Percentiles rank a stretch among this genome's conserved stretches.
Evolutionary conservation across 2,113 vertebrate genomes (phyloP).

Genomic region (Semicossyphus pulcher): DNA sequence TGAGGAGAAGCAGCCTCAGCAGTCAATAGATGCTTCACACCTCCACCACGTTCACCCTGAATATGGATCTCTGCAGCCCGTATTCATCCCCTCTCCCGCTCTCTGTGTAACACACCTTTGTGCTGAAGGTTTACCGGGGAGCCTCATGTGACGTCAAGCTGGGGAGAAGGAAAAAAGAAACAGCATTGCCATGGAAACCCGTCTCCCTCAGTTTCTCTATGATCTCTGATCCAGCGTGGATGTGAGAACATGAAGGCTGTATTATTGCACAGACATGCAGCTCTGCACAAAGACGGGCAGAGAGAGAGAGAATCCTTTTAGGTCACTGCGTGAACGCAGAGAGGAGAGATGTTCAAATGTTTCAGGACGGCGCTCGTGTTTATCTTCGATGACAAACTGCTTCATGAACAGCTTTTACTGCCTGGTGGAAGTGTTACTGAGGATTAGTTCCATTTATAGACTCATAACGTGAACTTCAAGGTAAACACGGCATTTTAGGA

Average conservation of each 20-base stretch:
- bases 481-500: not conserved
- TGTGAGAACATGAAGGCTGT: slow-evolving; percentile 52
- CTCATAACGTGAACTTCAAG: not conserved
- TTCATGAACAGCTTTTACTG: slow-evolving; percentile 15
- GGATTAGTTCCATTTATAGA: slow-evolving; percentile 19
- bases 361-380: slow-evolving; percentile 15
- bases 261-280: slow-evolving; percentile 18
- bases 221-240: slow-evolving; percentile 62
- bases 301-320: not conserved
- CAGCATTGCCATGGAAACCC: slow-evolving; percentile 83
- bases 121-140: slow-evolving; percentile 69
- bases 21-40: slow-evolving; percentile 24
- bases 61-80: slow-evolving; percentile 24
- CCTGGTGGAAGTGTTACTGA: slow-evolving; percentile 6
- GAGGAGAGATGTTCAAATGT: not conserved
- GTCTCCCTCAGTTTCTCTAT: slow-evolving; percentile 68
- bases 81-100: slow-evolving; percentile 21
- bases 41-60: slow-evolving; percentile 10
- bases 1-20: not conserved
- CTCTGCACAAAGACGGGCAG: not conserved
- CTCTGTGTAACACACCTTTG: slow-evolving; percentile 48
- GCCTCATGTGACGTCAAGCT: slow-evolving; percentile 72
- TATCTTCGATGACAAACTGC: slow-evolving; percentile 13
- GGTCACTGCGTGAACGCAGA: not conserved
- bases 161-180: slow-evolving; percentile 49